phyloP scores from a whole-genome alignment of 1,140 invertebrate genomes.

The Acromyrmex heyeri region DNA sequence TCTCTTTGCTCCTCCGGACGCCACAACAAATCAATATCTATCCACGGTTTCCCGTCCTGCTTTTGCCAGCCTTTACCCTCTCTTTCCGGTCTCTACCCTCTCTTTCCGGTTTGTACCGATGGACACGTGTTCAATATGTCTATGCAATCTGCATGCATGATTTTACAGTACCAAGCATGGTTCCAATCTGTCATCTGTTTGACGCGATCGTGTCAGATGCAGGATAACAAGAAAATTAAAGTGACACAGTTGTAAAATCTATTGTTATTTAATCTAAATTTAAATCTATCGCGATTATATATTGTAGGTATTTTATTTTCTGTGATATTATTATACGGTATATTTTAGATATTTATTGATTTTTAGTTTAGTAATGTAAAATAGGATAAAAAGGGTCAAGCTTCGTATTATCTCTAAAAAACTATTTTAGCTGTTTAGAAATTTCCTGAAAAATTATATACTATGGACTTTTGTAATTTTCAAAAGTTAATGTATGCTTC shows the following conservation, averaged over 20 bases:
- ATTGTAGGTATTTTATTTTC: not conserved
- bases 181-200: not conserved
- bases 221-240: not conserved
- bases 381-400: not conserved
- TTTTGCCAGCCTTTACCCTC: slow-evolving; percentile 9
- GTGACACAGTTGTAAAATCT: not conserved
- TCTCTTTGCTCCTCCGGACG: slow-evolving; percentile 61
- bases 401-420: not conserved
- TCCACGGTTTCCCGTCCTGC: slow-evolving; percentile 47
- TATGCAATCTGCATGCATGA: slow-evolving; percentile 12
- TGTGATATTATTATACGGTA: not conserved
- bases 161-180: not conserved
- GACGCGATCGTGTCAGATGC: too few species aligned
- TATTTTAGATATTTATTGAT: not conserved
- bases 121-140: not conserved
- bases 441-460: not conserved
- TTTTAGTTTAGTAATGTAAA: not conserved
- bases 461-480: not conserved
- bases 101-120: slow-evolving; percentile 6
- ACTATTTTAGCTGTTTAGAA: not conserved
- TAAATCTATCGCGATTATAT: not conserved
- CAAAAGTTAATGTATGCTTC: not conserved
- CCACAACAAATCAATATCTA: slow-evolving; percentile 64
- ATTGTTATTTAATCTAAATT: not conserved
- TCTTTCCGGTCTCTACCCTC: slow-evolving; percentile 28